Conservation (phyloP, 2,888 invertebrate genomes). For the Euplexia lucipara region DNA sequence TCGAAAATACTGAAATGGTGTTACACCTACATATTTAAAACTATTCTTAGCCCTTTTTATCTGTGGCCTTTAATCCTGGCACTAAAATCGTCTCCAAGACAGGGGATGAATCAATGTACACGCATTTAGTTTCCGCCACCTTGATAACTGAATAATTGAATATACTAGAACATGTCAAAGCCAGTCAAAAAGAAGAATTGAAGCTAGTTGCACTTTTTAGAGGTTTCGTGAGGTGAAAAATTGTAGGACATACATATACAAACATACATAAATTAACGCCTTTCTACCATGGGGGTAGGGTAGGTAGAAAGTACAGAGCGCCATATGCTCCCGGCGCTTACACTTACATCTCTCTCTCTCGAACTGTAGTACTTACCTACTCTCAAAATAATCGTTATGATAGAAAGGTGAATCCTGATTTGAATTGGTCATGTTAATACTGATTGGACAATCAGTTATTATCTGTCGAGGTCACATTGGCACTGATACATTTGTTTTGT, state of each 20-base stretch:
- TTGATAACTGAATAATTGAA: background rate
- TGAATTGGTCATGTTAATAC: background rate
- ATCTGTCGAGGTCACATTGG: slow-evolving; percentile 38
- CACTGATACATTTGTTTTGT: slow-evolving; percentile 39
- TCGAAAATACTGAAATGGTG: background rate
- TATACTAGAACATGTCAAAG: background rate
- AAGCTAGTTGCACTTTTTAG: too few relatives aligned
- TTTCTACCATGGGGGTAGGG: too few relatives aligned
- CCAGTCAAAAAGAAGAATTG: too few relatives aligned
- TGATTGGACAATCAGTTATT: slow-evolving; percentile 40
- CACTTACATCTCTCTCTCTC: too few relatives aligned
- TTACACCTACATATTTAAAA: background rate
- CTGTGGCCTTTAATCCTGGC: background rate
- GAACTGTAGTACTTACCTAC: too few relatives aligned
- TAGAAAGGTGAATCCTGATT: background rate
- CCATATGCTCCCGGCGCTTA: too few relatives aligned
- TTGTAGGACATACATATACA: too few relatives aligned
- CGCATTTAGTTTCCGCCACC: background rate
- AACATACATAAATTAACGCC: too few relatives aligned
- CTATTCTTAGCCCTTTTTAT: background rate
- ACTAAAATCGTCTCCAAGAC: background rate
- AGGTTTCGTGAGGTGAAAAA: too few relatives aligned
- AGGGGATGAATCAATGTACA: background rate
- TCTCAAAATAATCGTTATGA: background rate
- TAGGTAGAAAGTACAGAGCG: too few relatives aligned